Base-by-base conservation (phyloP, 2,888 invertebrate genomes). In the Lamellibrachia satsuma region DNA sequence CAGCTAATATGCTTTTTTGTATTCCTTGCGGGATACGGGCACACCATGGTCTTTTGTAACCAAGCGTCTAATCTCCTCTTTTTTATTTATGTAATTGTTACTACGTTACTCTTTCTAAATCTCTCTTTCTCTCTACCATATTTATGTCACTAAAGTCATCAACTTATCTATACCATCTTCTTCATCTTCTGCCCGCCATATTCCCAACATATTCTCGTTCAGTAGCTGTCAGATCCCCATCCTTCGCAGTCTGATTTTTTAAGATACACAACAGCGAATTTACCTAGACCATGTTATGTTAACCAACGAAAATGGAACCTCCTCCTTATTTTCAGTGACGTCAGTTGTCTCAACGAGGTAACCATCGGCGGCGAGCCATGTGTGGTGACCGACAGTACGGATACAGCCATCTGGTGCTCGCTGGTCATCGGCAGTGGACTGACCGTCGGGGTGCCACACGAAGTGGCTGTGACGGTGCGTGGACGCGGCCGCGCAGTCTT, bases 271-370 rank as follows among this genome's bases (percentile, higher is more conserved):
- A 39, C 39, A 39, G 39, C 39, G 39, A 39, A 39, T 39, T 39
- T 39, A 39, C 1, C 39, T 39, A 39, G 39, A 39, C 39, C 39
- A 39, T 39, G n/a, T n/a, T 75, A 75, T 75, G 11, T 75, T 4
- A 22, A n/a, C 15, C 6, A 75, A 3, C 75, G 15, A 22, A 22
- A 75, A 75, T 75, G 3, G 11, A 75, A n/a, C 6, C 6, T 4
- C n/a, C 3, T n/a, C 22, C 6, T 22, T 75, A n/a, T n/a, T 1
- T 93, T 93, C 57, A 57, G 92, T 22, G n/a, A 39, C 52, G 55
- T 27, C 15, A 11, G 7, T 55, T 93, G 92, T 93, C 91, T 92
- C 55, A 93, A 93, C 52, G 90, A 93, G 9, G 93, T 93, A 4
- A 92, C 90, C 6, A 90, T 93, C 39, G 93, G 93, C n/a, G 92